Base-by-base conservation (phyloP, 2,888 invertebrate genomes). In the Euspilapteryx auroguttella region DNA sequence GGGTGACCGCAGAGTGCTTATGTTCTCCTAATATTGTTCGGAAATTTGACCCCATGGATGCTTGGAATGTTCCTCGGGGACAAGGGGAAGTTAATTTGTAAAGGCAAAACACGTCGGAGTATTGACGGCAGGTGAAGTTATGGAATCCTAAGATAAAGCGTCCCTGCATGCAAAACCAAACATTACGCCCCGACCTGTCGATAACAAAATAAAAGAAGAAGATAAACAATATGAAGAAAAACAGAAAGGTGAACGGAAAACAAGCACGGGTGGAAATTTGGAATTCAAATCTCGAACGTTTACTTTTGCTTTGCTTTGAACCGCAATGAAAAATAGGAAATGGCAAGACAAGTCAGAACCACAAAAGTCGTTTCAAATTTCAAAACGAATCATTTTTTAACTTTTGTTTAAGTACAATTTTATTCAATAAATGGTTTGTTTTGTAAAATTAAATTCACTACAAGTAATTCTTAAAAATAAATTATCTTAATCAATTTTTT, bases 241-340 rank as follows among this genome's bases (percentile, higher is more conserved):
- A 66, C 61, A 55, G 42, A 63, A 62, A 73, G 73, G 71, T 66
- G 65, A 66, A 68, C 56, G 43, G 52, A 53, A 53, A 50, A 59
- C 50, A 51, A 57, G 51, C 44, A 49, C 47, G 54, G 53, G 40
- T 56, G 54, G 44, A 55, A 57, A 76, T 77, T 77, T 75, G 77
- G 68, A 49, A 76, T 76, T 77, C 77, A 76, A 77, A 77, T 77
- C 62, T 52, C 64, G 71, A 43, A 45, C 57, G 51, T 50, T 56
- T 63, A 62, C 62, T 69, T 59, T 54, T 41, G 41, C 52, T 24
- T 30, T 28, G 12, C 28, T n/a, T 21, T 22, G 27, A 14, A 22
- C 25, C 31, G 25, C 30, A 27, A 32, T 27, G 30, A 29, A 33
- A 32, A 30, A 34, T 23, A 30, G 14, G 22, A 25, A 21, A 13